A percentile compares a stretch with the other conserved stretches of the same genome.
phyloP scores from a whole-genome alignment of 2,888 invertebrate species.

The Dermolepida albohirtum region DNA sequence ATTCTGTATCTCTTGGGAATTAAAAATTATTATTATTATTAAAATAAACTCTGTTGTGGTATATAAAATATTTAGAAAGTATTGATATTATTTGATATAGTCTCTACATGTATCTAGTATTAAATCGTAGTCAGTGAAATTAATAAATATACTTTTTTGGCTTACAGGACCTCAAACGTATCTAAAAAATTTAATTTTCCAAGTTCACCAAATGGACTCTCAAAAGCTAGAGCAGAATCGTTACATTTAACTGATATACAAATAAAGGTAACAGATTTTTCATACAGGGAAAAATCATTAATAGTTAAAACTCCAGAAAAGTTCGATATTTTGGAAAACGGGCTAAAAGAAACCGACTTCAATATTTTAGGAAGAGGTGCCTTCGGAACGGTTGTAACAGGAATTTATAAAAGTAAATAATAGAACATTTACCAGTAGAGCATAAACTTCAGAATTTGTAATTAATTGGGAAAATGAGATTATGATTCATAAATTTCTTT shows the following conservation, averaged over 20 bases:
- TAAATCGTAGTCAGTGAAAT: no score
- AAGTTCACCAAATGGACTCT: neutral
- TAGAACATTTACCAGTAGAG: constrained; percentile 1
- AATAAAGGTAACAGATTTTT: constrained; percentile 45
- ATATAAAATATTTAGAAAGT: no score
- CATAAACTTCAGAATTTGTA: no score
- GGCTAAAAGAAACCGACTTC: constrained; percentile 50
- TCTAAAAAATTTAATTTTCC: constrained; percentile 10
- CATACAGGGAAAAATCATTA: constrained; percentile 37
- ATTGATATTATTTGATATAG: no score
- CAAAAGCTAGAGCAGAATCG: neutral
- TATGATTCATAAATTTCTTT: neutral
- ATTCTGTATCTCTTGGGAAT: no score
- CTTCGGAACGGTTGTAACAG: constrained; percentile 61
- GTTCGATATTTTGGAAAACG: constrained; percentile 53
- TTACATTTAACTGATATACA: neutral
- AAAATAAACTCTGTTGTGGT: no score
- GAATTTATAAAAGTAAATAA: constrained; percentile 56
- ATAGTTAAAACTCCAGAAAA: constrained; percentile 56
- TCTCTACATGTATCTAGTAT: no score
- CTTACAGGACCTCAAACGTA: neutral
- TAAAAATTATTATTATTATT: no score
- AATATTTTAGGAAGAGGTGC: constrained; percentile 59
- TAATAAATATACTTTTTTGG: no score
- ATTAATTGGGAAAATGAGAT: no score